Percentiles rank a stretch among this genome's conserved stretches.
These are phyloP conservation scores for Morinoia aosen DNA, from an alignment of 2,888 invertebrate genomes.

Conservation along the genomic window DNA sequence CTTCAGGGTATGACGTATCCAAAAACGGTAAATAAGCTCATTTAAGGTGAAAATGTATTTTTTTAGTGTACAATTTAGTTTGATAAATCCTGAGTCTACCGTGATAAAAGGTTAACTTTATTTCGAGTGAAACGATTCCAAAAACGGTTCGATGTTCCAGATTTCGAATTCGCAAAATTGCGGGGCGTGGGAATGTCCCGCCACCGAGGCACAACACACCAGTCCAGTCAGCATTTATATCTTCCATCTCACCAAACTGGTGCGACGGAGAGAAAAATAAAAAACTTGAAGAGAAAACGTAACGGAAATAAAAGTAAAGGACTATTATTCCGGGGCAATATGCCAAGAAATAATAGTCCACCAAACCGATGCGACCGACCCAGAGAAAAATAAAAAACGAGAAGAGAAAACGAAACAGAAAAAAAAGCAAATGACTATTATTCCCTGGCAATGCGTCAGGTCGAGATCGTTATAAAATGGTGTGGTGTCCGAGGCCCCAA, in stretches of 20 bases:
- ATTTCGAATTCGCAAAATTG: background rate
- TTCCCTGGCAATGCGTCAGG: background rate
- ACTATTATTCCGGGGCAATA: background rate
- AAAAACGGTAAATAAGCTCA: too few species aligned
- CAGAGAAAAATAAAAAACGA: background rate
- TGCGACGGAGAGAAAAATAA: background rate
- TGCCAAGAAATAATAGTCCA: background rate
- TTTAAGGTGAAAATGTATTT: too few species aligned
- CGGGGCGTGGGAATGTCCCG: background rate
- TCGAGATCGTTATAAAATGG: background rate
- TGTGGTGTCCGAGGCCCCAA: background rate
- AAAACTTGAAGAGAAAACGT: background rate
- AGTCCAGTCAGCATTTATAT: background rate
- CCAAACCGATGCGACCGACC: background rate
- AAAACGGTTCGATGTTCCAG: background rate
- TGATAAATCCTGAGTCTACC: too few species aligned
- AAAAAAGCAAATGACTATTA: background rate
- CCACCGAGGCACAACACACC: background rate
- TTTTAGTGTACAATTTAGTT: too few species aligned
- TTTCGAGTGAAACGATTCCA: background rate
- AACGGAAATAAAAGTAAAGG: background rate
- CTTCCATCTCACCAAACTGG: background rate
- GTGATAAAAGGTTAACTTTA: too few species aligned
- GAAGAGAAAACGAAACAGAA: background rate
- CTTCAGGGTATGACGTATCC: too few species aligned